phyloP scores from a whole-genome alignment of 2,888 invertebrate species.

The Volucella bombylans region DNA sequence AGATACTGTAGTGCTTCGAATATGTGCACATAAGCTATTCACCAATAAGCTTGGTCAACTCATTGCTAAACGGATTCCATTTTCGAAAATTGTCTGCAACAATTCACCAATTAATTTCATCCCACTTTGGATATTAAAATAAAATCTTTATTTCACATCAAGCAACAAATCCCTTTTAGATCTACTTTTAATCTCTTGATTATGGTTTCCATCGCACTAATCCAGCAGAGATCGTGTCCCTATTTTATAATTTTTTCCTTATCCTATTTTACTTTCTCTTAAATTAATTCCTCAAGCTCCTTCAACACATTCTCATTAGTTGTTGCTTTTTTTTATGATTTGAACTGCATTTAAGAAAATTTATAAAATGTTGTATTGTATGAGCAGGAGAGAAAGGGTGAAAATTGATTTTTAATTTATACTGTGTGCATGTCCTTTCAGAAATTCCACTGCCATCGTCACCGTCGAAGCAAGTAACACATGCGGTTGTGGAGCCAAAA shows the following conservation, averaged over 20 bases:
- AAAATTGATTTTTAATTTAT: conserved; percentile 65
- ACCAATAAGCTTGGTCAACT: no score
- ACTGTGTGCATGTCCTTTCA: conserved; percentile 82
- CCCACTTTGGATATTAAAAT: background rate
- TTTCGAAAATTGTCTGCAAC: background rate
- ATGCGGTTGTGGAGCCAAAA: conserved; percentile 82
- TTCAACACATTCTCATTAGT: conserved; percentile 44
- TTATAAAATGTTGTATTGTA: conserved; percentile 39
- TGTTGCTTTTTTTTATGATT: conserved; percentile 22
- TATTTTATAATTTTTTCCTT: background rate
- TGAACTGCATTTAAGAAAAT: conserved; percentile 56
- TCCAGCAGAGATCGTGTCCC: conserved; percentile 18
- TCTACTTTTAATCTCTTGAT: conserved; percentile 52
- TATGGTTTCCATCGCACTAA: conserved; percentile 30
- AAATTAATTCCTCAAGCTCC: conserved; percentile 51
- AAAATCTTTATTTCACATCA: conserved; percentile 15
- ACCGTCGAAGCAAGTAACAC: conserved; percentile 87
- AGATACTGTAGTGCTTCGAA: background rate
- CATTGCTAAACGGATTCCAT: background rate
- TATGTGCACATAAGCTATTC: background rate
- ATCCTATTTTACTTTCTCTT: background rate
- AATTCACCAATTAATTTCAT: background rate
- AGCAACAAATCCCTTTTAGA: conserved; percentile 26
- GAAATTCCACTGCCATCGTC: conserved; percentile 95
- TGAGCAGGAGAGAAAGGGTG: conserved; percentile 25